Evolutionary conservation across 2,888 invertebrate species (phyloP).

Genomic region (Dryadula phaetusa): DNA sequence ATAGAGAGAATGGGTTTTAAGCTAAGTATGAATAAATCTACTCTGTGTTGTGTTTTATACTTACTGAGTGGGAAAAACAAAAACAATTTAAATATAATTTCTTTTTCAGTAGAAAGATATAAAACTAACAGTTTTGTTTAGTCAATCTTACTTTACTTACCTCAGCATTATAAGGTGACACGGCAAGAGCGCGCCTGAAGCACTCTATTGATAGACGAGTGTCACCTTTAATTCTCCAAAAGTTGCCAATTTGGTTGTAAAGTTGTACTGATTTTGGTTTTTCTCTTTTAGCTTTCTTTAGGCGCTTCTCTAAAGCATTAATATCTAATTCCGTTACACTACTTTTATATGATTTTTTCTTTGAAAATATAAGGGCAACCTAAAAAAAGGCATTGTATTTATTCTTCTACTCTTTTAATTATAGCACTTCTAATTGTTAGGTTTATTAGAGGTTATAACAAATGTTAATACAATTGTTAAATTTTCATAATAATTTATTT

Average conservation of each 20-base stretch:
- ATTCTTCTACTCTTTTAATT: neutral
- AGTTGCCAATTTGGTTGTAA: conserved; percentile 96
- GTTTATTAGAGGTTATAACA: too few species aligned
- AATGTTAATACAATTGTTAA: too few species aligned
- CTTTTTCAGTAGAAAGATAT: too few species aligned
- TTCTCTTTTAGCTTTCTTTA: conserved; percentile 91
- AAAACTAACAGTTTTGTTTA: too few species aligned
- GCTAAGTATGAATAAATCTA: too few species aligned
- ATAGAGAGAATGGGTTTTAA: too few species aligned
- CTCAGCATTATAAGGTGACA: conserved; percentile 94
- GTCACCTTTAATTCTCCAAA: conserved; percentile 95
- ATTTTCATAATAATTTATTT: neutral
- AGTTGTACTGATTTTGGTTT: conserved; percentile 93
- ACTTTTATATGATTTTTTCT: conserved; percentile 85
- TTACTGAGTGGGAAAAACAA: too few species aligned
- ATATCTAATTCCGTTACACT: conserved; percentile 89
- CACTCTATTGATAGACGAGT: conserved; percentile 95
- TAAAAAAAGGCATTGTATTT: conserved; percentile 52
- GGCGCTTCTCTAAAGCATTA: conserved; percentile 88
- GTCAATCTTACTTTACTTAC: too few species aligned
- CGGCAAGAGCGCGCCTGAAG: conserved; percentile 92
- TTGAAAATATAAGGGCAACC: conserved; percentile 90
- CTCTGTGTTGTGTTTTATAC: too few species aligned
- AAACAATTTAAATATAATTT: too few species aligned
- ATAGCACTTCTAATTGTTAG: too few species aligned